Evolutionary conservation across 2,113 vertebrate genomes (phyloP).

Genomic region (Recurvirostra avosetta): DNA sequence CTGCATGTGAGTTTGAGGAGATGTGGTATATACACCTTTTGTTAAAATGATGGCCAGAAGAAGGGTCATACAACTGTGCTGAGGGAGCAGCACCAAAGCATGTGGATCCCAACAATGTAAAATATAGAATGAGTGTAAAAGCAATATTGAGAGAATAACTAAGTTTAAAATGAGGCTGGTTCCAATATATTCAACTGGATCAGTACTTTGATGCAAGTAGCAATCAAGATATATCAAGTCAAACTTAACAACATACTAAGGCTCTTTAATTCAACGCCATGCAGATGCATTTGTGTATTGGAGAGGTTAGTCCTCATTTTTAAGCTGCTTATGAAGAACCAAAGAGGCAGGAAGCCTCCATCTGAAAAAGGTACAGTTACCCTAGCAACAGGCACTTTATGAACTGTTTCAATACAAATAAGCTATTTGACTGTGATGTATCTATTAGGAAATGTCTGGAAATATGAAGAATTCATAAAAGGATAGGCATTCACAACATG

Average conservation of each 20-base stretch:
- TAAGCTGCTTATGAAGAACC: not conserved
- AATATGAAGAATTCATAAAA: not conserved
- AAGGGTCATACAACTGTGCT: not conserved
- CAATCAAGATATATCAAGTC: not conserved
- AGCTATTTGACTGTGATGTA: not conserved
- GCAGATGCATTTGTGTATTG: not conserved
- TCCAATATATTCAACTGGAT: not conserved
- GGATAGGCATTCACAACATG: not conserved
- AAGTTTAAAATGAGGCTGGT: not conserved
- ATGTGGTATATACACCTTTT: not conserved
- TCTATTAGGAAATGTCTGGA: not conserved
- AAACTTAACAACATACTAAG: not conserved
- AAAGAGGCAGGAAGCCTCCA: not conserved
- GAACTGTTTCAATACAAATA: not conserved
- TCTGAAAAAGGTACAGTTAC: not conserved
- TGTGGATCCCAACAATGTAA: not conserved
- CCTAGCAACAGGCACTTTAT: not conserved
- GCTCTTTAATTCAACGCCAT: not conserved
- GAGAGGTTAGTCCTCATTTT: not conserved
- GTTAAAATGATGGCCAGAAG: not conserved
- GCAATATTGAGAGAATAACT: not conserved
- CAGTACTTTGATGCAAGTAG: not conserved
- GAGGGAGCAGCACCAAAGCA: not conserved
- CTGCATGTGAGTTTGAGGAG: not conserved
- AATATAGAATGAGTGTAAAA: not conserved